These are phyloP conservation scores for Cyprinella venusta DNA, from an alignment of 2,797 vertebrate genomes.

Conservation along the genomic window DNA sequence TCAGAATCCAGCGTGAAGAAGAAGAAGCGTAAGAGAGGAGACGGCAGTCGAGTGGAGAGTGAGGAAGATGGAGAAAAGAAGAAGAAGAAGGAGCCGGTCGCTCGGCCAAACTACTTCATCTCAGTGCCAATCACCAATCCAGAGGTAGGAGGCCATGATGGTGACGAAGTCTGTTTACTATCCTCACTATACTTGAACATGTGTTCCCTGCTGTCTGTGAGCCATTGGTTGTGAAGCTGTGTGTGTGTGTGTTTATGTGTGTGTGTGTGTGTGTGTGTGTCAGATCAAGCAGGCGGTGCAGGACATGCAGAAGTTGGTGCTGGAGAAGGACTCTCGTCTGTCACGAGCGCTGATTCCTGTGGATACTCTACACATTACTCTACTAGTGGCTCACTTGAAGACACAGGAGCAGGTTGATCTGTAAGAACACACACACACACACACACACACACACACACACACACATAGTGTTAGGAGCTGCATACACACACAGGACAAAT, in stretches of 20 bases:
- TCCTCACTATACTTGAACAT: not conserved
- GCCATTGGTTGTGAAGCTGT: too few species aligned
- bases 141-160: constrained; percentile 74
- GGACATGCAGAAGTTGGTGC: constrained; percentile 82
- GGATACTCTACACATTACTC: constrained; percentile 90
- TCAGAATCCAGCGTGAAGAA: constrained; percentile 74
- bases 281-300: constrained; percentile 84
- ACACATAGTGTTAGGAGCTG: not conserved
- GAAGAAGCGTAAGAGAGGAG: constrained; percentile 74
- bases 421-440: constrained; percentile 82
- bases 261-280: constrained; percentile 50
- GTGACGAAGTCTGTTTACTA: not conserved
- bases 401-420: constrained; percentile 84
- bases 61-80: constrained; percentile 66
- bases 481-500: not conserved
- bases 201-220: too few species aligned
- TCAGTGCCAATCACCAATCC: constrained; percentile 91
- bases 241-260: constrained; percentile 52
- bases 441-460: too few species aligned
- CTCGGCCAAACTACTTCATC: constrained; percentile 91
- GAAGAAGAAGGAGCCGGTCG: constrained; percentile 78
- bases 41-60: constrained; percentile 58
- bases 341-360: constrained; percentile 83
- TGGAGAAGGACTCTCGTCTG: constrained; percentile 85
- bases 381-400: constrained; percentile 88